Evolutionary conservation across 37 sponge, comb jelly and placozoan genomes (phyloP).

Genomic region (Spongia lamella): DNA sequence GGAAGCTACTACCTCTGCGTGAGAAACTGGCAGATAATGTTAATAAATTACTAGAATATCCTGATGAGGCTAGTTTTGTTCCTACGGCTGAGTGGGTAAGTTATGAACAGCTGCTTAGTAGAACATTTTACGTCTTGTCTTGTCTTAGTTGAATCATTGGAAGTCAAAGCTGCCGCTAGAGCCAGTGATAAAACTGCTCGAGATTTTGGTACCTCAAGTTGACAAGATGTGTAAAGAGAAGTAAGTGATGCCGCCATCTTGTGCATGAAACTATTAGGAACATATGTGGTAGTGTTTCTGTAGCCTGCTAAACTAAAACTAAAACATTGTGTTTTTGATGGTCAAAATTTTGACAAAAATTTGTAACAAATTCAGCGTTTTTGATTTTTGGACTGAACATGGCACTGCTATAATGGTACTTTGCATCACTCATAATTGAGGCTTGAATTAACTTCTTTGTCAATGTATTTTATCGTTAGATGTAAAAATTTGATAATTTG

Average conservation of each 20-base stretch:
- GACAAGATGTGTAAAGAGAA: constrained; percentile 95
- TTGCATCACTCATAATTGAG: no score
- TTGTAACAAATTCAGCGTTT: no score
- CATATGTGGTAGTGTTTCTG: no score
- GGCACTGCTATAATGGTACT: no score
- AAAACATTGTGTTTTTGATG: no score
- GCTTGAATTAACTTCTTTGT: no score
- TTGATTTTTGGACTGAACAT: no score
- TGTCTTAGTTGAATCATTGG: constrained; percentile 56
- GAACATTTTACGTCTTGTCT: constrained; percentile 1
- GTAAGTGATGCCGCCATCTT: constrained; percentile 25
- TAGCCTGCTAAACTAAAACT: no score
- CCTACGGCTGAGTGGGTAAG: constrained; percentile 87
- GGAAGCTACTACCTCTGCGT: constrained; percentile 46
- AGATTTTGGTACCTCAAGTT: constrained; percentile 95
- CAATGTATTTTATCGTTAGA: no score
- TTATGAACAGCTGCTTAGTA: constrained; percentile 1
- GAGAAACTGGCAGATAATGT: constrained; percentile 49
- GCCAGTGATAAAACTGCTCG: constrained; percentile 83
- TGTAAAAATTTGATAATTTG: no score
- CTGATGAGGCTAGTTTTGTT: constrained; percentile 61
- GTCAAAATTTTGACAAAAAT: no score
- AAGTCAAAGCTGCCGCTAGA: constrained; percentile 91
- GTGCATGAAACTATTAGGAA: background rate
- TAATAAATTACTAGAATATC: constrained; percentile 59